phyloP scores from a whole-genome alignment of 2,888 invertebrate species.

The Aphrophora alni region DNA sequence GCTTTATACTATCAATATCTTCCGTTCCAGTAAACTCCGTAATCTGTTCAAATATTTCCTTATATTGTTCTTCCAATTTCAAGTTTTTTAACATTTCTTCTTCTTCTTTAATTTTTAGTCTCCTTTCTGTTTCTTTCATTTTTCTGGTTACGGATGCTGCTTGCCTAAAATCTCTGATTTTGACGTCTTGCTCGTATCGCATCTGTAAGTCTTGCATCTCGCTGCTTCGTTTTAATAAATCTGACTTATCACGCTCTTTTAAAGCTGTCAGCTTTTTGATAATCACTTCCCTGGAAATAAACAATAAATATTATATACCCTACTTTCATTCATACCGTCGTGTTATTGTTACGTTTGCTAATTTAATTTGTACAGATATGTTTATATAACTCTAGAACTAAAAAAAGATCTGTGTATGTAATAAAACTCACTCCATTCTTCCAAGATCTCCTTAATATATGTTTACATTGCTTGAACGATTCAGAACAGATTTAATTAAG shows the following conservation, averaged over 20 bases:
- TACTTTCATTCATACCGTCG: no score
- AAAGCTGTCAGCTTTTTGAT: neutral
- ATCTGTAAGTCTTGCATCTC: neutral
- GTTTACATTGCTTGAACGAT: no score
- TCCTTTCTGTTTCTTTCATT: neutral
- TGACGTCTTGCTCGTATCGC: neutral
- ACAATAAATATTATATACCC: no score
- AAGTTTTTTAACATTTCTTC: neutral
- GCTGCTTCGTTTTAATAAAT: neutral
- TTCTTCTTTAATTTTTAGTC: neutral
- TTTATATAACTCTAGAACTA: no score
- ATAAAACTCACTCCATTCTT: no score
- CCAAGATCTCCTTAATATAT: no score
- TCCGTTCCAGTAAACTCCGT: neutral
- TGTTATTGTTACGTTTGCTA: no score
- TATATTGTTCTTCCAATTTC: neutral
- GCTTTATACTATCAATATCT: neutral
- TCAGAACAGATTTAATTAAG: no score
- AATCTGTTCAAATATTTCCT: neutral
- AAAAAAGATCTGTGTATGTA: no score
- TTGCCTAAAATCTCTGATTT: neutral
- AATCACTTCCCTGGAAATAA: neutral
- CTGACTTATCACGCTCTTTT: neutral
- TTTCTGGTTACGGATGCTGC: neutral
- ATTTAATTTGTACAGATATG: no score